These are phyloP conservation scores for Eristalis tenax DNA, from an alignment of 2,888 invertebrate genomes.

Conservation along the genomic window DNA sequence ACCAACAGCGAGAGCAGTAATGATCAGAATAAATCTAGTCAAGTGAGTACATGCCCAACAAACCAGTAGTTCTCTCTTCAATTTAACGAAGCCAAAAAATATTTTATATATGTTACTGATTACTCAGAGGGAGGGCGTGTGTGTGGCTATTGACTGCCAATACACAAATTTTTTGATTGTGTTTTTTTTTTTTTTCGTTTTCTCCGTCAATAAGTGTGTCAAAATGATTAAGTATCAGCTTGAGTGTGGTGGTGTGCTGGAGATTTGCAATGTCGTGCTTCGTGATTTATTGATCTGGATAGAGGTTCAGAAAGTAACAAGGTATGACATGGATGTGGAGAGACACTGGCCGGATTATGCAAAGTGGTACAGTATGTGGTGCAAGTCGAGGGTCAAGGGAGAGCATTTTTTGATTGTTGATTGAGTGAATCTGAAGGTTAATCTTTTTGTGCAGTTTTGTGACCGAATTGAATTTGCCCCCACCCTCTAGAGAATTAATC, in stretches of 20 bases:
- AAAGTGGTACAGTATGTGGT: conserved; percentile 12
- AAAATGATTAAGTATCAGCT: conserved; percentile 36
- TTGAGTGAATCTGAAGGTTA: neutral
- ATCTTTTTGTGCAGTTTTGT: too few species aligned
- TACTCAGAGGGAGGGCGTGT: conserved; percentile 16
- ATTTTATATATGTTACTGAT: neutral
- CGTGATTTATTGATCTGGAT: conserved; percentile 41
- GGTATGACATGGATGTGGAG: neutral
- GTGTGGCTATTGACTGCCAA: conserved; percentile 1
- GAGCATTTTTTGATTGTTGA: too few species aligned
- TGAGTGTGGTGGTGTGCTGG: conserved; percentile 26
- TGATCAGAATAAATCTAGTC: conserved; percentile 72
- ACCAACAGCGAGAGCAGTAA: conserved; percentile 51
- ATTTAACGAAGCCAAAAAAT: conserved; percentile 7
- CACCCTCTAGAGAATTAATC: too few species aligned
- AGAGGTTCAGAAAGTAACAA: conserved; percentile 11
- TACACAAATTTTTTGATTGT: conserved; percentile 3
- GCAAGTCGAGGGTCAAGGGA: neutral
- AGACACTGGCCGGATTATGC: neutral
- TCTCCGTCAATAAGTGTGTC: conserved; percentile 28
- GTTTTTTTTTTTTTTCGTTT: conserved; percentile 23
- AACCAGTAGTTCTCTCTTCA: conserved; percentile 35
- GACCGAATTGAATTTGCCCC: too few species aligned
- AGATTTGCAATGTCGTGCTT: conserved; percentile 19
- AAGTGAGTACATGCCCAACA: conserved; percentile 66